These are phyloP conservation scores for Agonopterix arenella DNA, from an alignment of 2,888 invertebrate species.

Conservation along the genomic window DNA sequence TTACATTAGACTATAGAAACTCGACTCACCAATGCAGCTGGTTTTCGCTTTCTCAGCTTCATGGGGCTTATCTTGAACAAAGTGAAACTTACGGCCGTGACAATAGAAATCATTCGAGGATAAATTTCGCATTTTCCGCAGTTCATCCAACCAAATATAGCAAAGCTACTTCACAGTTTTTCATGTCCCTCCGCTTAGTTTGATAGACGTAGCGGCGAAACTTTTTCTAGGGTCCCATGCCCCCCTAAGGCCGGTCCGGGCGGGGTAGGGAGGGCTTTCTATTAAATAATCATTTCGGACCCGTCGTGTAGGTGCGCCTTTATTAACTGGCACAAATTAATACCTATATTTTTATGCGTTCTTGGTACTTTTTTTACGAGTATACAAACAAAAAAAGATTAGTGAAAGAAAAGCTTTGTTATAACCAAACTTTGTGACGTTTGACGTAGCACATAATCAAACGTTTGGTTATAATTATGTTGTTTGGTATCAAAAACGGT, in stretches of 20 bases:
- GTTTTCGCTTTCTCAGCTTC: no score
- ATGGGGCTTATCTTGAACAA: no score
- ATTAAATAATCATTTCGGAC: constrained; percentile 67
- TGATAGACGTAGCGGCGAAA: constrained; percentile 61
- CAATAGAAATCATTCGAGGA: constrained; percentile 2
- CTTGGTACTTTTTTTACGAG: constrained; percentile 10
- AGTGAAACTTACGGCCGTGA: background rate
- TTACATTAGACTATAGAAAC: no score
- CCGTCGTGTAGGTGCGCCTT: constrained; percentile 47
- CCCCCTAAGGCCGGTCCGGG: constrained; percentile 50
- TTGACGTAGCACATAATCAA: no score
- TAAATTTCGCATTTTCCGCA: no score
- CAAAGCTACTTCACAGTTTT: constrained; percentile 26
- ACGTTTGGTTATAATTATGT: no score
- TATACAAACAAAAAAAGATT: no score
- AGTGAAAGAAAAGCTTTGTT: no score
- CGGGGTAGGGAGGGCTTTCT: constrained; percentile 45
- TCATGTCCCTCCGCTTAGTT: constrained; percentile 40
- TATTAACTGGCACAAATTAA: constrained; percentile 53
- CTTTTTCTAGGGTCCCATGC: constrained; percentile 62
- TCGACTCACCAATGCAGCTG: no score
- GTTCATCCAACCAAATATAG: no score
- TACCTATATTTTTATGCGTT: constrained; percentile 26
- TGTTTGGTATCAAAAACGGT: no score
- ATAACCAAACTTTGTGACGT: no score